Base-by-base conservation (phyloP, 2,113 vertebrate genomes). In the Mastomys natalensis region DNA sequence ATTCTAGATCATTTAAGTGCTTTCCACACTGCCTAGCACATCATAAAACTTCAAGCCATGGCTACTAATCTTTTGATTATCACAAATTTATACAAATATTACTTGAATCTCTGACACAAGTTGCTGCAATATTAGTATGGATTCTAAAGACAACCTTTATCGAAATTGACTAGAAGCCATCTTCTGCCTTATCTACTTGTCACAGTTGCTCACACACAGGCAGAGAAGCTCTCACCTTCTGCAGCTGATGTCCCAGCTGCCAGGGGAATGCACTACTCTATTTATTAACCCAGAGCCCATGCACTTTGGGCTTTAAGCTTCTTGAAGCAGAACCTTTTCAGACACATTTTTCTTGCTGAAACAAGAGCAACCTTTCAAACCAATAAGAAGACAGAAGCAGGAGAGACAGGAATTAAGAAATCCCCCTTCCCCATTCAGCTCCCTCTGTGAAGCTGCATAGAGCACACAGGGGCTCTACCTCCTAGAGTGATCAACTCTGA, bases 391-490 rank as follows among this genome's bases (percentile, higher is more conserved):
- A 7, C 9, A 29, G 21, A 74, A 26, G 16, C 40, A 37, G 26
- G 77, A 95, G 15, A 37, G 37, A 8, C 8, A 17, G 2, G 0
- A 24, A 24, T 15, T 17, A 82, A n/a, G 80, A 15, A 60, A 8
- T 15, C 10, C 15, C 4, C 5, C 9, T 13, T 1, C 12, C 34
- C 37, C 3, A 6, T n/a, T 64, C 8, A 43, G 51, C 26, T 73
- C 55, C 8, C 1, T 8, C 7, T 0, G 7, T 16, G 7, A 21
- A 34, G 12, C 7, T 48, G 11, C 26, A 0, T 1, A 21, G 31
- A 0, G 43, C 19, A 40, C 6, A 13, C 29, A 15, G 22, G 4
- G 1, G 0, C 7, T 3, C 2, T 12, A 29, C 22, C 4, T 66
- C 93, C 5, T 40, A 40, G 58, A 40, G 5, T 19, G 21, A 66